Evolutionary conservation across 2,797 vertebrate species (phyloP).

Genomic region (Benthosema pterotum): DNA sequence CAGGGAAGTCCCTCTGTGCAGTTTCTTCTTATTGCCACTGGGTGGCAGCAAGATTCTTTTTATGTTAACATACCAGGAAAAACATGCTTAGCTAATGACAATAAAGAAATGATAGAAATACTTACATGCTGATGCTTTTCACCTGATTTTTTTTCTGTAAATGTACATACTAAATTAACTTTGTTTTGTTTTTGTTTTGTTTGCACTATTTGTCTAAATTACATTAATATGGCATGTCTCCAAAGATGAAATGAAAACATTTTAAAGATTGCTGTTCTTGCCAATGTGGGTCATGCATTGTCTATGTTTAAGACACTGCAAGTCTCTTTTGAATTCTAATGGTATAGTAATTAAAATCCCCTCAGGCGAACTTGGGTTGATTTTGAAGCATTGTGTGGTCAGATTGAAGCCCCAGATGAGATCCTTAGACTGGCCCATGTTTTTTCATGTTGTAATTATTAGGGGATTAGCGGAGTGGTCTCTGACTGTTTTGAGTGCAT

Average conservation of each 20-base stretch:
- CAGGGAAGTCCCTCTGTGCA: background rate
- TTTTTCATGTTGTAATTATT: conserved; percentile 21
- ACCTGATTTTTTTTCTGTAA: background rate
- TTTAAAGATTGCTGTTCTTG: background rate
- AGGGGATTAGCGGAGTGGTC: conserved; percentile 39
- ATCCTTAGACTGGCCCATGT: background rate
- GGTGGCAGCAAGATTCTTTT: conserved; percentile 54
- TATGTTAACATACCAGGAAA: background rate
- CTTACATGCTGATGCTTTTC: background rate
- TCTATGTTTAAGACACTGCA: background rate
- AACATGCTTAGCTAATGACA: background rate
- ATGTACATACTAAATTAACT: too few species aligned
- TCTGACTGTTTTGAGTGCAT: conserved; percentile 32
- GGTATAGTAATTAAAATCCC: too few species aligned
- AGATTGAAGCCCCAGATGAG: conserved; percentile 7
- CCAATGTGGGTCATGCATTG: background rate
- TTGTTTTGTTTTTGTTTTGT: too few species aligned
- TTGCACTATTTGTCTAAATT: background rate
- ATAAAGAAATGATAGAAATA: background rate
- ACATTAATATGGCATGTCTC: background rate
- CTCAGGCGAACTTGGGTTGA: conserved; percentile 12
- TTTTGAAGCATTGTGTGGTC: conserved; percentile 7
- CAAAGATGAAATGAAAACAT: background rate
- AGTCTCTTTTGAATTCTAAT: background rate
- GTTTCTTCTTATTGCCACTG: conserved; percentile 35